Conservation (phyloP, 2,888 invertebrate species). For the Erebia epiphron region DNA sequence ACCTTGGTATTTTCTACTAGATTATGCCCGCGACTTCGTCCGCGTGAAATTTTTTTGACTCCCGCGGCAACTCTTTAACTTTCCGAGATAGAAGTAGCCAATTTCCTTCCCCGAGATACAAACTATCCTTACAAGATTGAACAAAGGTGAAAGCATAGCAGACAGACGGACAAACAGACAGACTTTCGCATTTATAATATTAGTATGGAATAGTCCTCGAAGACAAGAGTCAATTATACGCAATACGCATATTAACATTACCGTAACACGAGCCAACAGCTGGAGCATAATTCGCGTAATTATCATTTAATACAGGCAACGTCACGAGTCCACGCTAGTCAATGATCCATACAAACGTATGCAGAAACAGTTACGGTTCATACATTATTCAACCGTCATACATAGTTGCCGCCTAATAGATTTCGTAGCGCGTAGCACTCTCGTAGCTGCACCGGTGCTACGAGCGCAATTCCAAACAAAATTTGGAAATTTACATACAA, state of each 20-base stretch:
- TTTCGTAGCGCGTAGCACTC: constrained; percentile 66
- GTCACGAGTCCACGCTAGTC: not conserved
- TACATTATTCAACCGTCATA: constrained; percentile 11
- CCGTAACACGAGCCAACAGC: not conserved
- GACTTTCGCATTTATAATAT: too few species aligned
- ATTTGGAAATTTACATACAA: constrained; percentile 39
- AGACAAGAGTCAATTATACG: too few species aligned
- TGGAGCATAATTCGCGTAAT: not conserved
- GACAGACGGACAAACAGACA: too few species aligned
- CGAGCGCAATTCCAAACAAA: constrained; percentile 50
- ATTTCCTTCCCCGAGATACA: too few species aligned
- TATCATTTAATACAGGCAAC: not conserved
- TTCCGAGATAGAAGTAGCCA: too few species aligned
- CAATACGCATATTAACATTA: not conserved
- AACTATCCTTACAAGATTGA: too few species aligned
- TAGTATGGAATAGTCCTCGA: too few species aligned
- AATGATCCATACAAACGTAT: not conserved
- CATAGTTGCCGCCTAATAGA: constrained; percentile 27
- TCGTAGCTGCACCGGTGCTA: constrained; percentile 63
- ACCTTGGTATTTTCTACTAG: too few species aligned
- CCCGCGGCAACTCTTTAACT: not conserved
- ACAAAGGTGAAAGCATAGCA: too few species aligned
- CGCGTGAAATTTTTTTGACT: not conserved
- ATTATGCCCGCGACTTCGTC: too few species aligned
- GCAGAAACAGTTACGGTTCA: not conserved